These are phyloP conservation scores for Apotomis capreana DNA, from an alignment of 2,888 invertebrate species.

Conservation along the genomic window DNA sequence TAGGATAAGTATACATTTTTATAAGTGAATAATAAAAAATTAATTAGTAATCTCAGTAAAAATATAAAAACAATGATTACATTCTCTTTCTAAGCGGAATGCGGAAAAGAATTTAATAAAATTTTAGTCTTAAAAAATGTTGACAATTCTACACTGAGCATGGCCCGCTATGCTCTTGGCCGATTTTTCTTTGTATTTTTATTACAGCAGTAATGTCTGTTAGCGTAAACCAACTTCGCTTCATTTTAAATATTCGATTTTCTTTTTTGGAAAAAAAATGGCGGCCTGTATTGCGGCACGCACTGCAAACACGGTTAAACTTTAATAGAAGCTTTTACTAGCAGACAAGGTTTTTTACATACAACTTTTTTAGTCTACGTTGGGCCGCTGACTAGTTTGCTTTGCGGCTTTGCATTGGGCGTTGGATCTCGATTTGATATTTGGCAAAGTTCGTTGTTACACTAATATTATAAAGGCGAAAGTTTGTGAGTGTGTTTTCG, in stretches of 20 bases:
- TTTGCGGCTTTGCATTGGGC: neutral
- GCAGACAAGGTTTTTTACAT: conserved; percentile 28
- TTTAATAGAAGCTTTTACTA: conserved; percentile 37
- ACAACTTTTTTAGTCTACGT: conserved; percentile 21
- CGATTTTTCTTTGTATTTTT: too few species aligned
- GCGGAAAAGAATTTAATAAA: too few species aligned
- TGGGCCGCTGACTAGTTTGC: conserved; percentile 5
- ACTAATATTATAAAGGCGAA: too few species aligned
- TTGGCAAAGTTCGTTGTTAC: neutral
- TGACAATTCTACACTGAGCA: neutral
- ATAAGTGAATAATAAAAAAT: too few species aligned
- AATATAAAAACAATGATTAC: too few species aligned
- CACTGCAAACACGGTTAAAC: conserved; percentile 27
- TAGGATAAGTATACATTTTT: too few species aligned
- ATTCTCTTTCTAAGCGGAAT: too few species aligned
- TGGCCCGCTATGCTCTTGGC: too few species aligned
- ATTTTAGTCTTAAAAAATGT: too few species aligned
- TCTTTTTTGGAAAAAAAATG: conserved; percentile 11
- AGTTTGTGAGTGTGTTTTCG: too few species aligned
- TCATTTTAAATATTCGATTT: neutral
- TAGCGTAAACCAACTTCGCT: neutral
- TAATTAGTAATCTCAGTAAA: too few species aligned
- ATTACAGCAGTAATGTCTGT: too few species aligned
- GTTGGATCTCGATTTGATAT: neutral
- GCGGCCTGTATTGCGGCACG: conserved; percentile 1